Base-by-base conservation (phyloP, 2,888 invertebrate genomes). In the Yponomeuta sedellus region DNA sequence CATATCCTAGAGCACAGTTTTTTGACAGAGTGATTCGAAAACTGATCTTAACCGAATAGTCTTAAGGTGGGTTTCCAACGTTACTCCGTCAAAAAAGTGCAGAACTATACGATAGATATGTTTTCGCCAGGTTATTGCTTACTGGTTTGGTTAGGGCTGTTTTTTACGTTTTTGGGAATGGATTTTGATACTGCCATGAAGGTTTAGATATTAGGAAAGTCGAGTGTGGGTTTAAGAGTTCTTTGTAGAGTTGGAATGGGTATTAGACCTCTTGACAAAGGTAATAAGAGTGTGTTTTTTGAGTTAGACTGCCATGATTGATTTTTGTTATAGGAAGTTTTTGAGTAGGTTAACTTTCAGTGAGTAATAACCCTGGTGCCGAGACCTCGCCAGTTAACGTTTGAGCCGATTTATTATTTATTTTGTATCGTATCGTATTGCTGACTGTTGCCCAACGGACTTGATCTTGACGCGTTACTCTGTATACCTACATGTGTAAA, bases 381-480 rank as follows among this genome's bases (percentile, higher is more conserved):
- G 11, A 10, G 80, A 82, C 83, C 78, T 81, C 76, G 79, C 83
- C 72, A 68, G 75, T 70, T 73, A 69, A 75, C 28, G 64, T 22
- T 57, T 64, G 57, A 64, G 28, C 62, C 28, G 76, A 78, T 74
- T 74, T 77, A 78, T 82, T 83, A 85, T 84, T 86, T 85, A 85
- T 82, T 82, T 80, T 71, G 77, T 52, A 52, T 52, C 16, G 77
- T 52, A 52, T 52, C 16, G 44, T 52, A 52, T 80, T 86, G 85
- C 86, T 85, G 90, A 90, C 87, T 88, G 89, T 90, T 90, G 89
- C 88, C 82, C 81, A 79, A 65, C 86, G 88, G 89, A 90, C 82
- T 80, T 84, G 88, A 88, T 88, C 84, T 87, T 88, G 83, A 86
- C 85, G 89, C 88, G 84, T 85, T 68, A 63, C n/a, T 40, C 16